Conservation (phyloP, 2,113 vertebrate genomes). For the Promerops cafer region DNA sequence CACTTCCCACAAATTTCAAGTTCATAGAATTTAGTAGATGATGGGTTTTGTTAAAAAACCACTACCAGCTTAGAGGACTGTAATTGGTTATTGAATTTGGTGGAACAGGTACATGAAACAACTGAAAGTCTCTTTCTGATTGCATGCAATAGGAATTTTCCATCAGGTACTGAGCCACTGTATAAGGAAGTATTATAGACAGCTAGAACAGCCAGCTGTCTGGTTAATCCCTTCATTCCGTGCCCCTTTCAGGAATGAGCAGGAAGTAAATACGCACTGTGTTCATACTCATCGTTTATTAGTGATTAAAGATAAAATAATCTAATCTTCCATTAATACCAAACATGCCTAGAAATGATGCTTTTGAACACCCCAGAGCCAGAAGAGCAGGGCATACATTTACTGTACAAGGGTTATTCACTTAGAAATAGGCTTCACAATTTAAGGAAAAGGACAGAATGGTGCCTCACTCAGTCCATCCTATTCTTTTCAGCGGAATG, state of each 20-base stretch:
- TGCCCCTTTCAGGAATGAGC: constrained; percentile 41
- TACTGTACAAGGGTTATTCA: not conserved
- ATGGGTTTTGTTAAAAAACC: not conserved
- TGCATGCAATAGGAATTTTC: not conserved
- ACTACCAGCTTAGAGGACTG: not conserved
- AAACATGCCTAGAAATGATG: not conserved
- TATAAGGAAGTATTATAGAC: constrained; percentile 62
- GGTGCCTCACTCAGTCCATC: not conserved
- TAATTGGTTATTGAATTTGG: not conserved
- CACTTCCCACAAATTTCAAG: not conserved
- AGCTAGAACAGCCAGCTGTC: not conserved
- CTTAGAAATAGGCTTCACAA: not conserved
- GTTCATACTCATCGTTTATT: constrained; percentile 28
- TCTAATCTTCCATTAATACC: constrained; percentile 1
- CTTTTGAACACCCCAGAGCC: not conserved
- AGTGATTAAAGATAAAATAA: constrained; percentile 43
- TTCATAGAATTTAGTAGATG: not conserved
- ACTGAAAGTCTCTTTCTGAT: not conserved
- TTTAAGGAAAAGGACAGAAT: not conserved
- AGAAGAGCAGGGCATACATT: not conserved
- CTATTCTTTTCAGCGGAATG: not conserved
- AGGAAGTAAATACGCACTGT: constrained; percentile 31
- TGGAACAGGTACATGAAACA: not conserved
- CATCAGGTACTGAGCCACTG: not conserved
- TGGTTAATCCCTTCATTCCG: not conserved